A percentile compares a stretch with the other conserved stretches of the same genome.
These are phyloP conservation scores for Aplysina aerophoba DNA, from an alignment of 37 sponge, comb jelly and placozoan genomes.

Conservation along the genomic window DNA sequence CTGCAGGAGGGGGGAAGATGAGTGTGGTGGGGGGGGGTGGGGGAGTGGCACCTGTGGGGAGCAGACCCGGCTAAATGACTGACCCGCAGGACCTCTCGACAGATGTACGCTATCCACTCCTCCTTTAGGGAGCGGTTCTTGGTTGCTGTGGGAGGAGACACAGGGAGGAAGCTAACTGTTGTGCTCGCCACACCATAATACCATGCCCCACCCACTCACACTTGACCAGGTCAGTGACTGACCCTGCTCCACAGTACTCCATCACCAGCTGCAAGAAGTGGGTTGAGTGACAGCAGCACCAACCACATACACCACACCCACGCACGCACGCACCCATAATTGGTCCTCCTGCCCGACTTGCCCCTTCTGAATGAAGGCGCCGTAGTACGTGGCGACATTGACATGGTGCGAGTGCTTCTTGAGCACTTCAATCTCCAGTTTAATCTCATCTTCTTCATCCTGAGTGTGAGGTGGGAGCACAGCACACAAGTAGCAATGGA, in stretches of 20 bases:
- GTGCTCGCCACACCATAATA: neutral
- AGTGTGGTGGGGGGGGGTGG: neutral
- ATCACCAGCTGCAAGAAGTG: slow-evolving; percentile 85
- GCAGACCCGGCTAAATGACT: slow-evolving; percentile 25
- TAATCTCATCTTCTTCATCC: slow-evolving; percentile 98
- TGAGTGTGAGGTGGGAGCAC: neutral
- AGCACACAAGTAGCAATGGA: neutral
- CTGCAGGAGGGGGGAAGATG: slow-evolving; percentile 19
- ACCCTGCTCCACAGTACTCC: slow-evolving; percentile 99
- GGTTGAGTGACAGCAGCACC: neutral
- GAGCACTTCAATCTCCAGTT: slow-evolving; percentile 92
- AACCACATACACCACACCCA: neutral
- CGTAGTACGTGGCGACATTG: slow-evolving; percentile 98
- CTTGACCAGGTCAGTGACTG: slow-evolving; percentile 91
- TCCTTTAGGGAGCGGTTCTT: slow-evolving; percentile 86
- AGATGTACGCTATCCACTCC: slow-evolving; percentile 96
- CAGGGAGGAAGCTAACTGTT: neutral
- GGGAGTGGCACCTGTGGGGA: neutral
- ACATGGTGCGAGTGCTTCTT: slow-evolving; percentile 94
- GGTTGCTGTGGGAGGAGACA: slow-evolving; percentile 52
- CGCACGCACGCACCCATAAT: slow-evolving; percentile 77
- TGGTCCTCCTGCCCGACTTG: slow-evolving; percentile 82
- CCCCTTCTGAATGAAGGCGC: slow-evolving; percentile 92
- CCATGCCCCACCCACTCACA: slow-evolving; percentile 9
- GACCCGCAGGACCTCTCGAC: slow-evolving; percentile 88